Evolutionary conservation across 2,113 vertebrate species (phyloP).

Genomic region (Brachirus orientalis): DNA sequence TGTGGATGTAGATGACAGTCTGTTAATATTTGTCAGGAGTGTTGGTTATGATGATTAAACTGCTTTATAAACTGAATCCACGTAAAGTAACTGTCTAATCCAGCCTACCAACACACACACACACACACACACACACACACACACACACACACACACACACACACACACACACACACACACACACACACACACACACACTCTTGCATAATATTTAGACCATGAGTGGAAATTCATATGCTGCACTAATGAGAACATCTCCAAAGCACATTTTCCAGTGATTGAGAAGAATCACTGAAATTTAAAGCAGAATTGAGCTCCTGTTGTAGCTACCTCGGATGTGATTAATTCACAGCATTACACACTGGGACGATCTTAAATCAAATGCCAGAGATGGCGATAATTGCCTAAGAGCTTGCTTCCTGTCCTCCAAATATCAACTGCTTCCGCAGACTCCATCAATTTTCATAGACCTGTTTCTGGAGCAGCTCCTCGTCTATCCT

Average conservation of each 20-base stretch:
- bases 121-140: no score
- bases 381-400: slow-evolving; percentile 73
- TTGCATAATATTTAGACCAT: slow-evolving; percentile 22
- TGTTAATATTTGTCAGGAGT: slow-evolving; percentile 25
- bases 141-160: neutral
- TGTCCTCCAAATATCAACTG: slow-evolving; percentile 78
- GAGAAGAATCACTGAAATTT: slow-evolving; percentile 65
- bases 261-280: slow-evolving; percentile 49
- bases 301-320: slow-evolving; percentile 59
- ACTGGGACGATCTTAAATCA: slow-evolving; percentile 74
- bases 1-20: neutral
- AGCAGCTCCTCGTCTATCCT: slow-evolving; percentile 28
- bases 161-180: neutral
- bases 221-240: slow-evolving; percentile 43
- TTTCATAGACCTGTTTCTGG: slow-evolving; percentile 60
- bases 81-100: slow-evolving; percentile 26
- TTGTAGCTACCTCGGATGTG: slow-evolving; percentile 61
- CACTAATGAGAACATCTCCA: slow-evolving; percentile 40
- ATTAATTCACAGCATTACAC: slow-evolving; percentile 75
- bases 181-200: slow-evolving; percentile 8
- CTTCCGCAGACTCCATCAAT: slow-evolving; percentile 74
- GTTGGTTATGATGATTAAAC: slow-evolving; percentile 35
- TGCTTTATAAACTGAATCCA: slow-evolving; percentile 7
- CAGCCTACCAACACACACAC: neutral
- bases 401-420: slow-evolving; percentile 78